Evolutionary conservation across 2,888 invertebrate species (phyloP).

Genomic region (Bembecia ichneumoniformis): DNA sequence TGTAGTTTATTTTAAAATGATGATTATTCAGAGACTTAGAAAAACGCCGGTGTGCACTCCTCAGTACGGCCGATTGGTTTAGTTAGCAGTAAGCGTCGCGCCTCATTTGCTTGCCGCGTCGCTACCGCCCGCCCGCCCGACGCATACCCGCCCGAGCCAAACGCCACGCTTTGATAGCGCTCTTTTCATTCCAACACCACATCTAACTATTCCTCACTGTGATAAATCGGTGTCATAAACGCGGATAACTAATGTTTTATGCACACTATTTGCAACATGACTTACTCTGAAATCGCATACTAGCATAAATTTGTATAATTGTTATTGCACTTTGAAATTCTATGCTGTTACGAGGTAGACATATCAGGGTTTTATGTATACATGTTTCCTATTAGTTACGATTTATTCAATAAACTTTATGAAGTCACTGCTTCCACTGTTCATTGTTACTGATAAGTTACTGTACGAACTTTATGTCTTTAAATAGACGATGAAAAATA

Average conservation of each 20-base stretch:
- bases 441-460: no score
- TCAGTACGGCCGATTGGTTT: constrained; percentile 61
- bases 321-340: background rate
- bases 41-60: constrained; percentile 30
- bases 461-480: no score
- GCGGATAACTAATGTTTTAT: background rate
- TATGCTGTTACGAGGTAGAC: background rate
- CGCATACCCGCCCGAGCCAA: no score
- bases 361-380: no score
- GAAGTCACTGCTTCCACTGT: no score
- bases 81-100: constrained; percentile 70
- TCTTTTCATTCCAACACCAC: constrained; percentile 57
- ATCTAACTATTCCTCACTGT: constrained; percentile 54
- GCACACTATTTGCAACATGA: background rate
- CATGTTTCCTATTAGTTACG: no score
- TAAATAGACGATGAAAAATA: no score
- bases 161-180: constrained; percentile 52
- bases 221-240: constrained; percentile 32
- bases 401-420: no score
- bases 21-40: background rate
- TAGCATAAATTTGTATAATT: background rate
- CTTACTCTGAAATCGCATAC: background rate
- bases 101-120: constrained; percentile 66
- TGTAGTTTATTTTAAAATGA: background rate
- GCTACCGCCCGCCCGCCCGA: constrained; percentile 22